A percentile compares a stretch with the other conserved stretches of the same genome.
Conservation (phyloP, 2,797 vertebrate genomes). For the Crax fasciolata region DNA sequence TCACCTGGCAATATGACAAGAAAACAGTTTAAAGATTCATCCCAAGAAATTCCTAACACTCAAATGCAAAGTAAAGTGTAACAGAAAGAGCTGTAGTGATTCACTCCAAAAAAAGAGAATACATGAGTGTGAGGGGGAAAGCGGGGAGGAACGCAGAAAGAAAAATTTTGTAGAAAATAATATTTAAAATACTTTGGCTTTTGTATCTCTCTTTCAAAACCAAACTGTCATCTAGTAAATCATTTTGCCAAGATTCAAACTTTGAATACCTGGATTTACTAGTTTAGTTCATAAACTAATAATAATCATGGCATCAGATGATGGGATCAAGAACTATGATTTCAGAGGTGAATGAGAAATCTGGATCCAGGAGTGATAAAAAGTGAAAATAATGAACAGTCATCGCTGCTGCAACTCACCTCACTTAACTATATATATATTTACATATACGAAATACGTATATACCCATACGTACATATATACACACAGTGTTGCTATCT, state of each 20-base stretch:
- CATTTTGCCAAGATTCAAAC: background rate
- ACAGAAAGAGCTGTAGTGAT: background rate
- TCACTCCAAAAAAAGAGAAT: background rate
- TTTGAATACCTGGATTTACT: background rate
- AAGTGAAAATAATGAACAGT: background rate
- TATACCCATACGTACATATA: background rate
- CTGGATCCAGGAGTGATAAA: background rate
- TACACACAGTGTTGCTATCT: background rate
- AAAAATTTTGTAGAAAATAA: background rate
- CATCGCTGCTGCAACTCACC: background rate
- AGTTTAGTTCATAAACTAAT: background rate
- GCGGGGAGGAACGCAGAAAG: background rate
- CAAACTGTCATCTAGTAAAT: background rate
- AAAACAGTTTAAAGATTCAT: background rate
- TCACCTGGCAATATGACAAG: background rate
- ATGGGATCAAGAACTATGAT: background rate
- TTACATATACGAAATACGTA: background rate
- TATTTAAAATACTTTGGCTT: background rate
- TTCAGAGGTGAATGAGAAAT: background rate
- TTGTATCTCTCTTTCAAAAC: background rate
- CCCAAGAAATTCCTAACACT: background rate
- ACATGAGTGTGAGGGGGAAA: background rate
- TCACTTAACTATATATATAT: background rate
- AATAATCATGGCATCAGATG: background rate
- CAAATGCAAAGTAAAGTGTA: background rate